Percentiles rank a stretch among this genome's conserved stretches.
Evolutionary conservation across 2,888 invertebrate genomes (phyloP).

Genomic region (Thymelicus acteon): DNA sequence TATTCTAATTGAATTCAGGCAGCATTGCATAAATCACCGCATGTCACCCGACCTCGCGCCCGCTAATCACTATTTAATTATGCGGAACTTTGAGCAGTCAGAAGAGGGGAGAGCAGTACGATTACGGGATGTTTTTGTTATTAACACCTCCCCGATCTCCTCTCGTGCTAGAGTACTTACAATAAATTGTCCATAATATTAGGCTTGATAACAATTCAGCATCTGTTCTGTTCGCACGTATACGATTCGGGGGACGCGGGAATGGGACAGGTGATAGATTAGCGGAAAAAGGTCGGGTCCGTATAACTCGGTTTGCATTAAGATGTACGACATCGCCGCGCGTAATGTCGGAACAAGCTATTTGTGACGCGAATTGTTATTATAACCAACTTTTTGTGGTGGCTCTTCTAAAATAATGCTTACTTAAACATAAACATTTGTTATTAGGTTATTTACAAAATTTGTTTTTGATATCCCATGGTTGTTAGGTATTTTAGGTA

Average conservation of each 20-base stretch:
- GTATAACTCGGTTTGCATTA: conserved; percentile 38
- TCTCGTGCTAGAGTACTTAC: conserved; percentile 35
- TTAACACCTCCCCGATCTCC: conserved; percentile 43
- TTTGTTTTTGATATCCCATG: too few relatives aligned
- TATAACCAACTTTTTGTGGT: conserved; percentile 30
- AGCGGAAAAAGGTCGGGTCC: conserved; percentile 33
- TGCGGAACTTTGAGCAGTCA: conserved; percentile 62
- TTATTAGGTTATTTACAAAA: not conserved
- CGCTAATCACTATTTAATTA: conserved; percentile 80
- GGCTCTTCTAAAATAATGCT: conserved; percentile 17
- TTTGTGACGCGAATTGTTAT: conserved; percentile 34
- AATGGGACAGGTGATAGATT: conserved; percentile 34
- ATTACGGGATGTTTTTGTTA: conserved; percentile 69
- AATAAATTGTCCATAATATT: conserved; percentile 43
- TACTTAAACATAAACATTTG: conserved; percentile 3
- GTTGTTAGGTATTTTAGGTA: too few relatives aligned
- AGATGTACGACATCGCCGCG: conserved; percentile 36
- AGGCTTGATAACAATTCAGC: conserved; percentile 37
- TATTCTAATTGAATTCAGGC: not conserved
- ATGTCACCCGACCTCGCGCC: conserved; percentile 49
- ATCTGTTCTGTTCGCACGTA: conserved; percentile 21
- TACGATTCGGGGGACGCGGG: not conserved
- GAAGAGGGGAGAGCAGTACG: conserved; percentile 57
- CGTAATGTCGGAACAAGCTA: conserved; percentile 27
- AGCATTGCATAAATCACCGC: conserved; percentile 30